A percentile compares a stretch with the other conserved stretches of the same genome.
These are phyloP conservation scores for Imbricaverruca yamaguchii DNA, from an alignment of 2,888 invertebrate species.

Conservation along the genomic window DNA sequence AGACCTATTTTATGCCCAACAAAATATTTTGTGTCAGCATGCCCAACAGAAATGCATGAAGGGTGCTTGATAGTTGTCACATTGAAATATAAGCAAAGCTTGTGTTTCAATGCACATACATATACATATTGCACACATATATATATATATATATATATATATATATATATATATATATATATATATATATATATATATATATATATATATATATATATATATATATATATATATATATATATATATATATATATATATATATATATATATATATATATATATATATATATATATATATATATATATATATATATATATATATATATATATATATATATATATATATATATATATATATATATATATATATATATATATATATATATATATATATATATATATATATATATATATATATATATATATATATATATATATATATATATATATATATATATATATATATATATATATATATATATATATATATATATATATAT, in stretches of 20 bases:
- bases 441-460: constrained; percentile 19
- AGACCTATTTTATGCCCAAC: no score
- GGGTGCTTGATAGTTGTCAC: no score
- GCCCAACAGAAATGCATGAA: no score
- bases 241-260: neutral
- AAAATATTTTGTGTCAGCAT: no score
- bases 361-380: constrained; percentile 22
- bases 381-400: constrained; percentile 24
- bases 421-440: constrained; percentile 20
- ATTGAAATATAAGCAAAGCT: no score
- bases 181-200: constrained; percentile 15
- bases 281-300: neutral
- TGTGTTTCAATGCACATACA: no score
- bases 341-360: constrained; percentile 22
- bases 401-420: constrained; percentile 20
- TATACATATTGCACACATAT: neutral
- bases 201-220: constrained; percentile 15
- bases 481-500: constrained; percentile 23
- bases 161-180: neutral
- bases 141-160: constrained; percentile 4
- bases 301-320: constrained; percentile 19
- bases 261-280: neutral
- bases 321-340: constrained; percentile 24
- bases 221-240: constrained; percentile 1
- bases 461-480: constrained; percentile 18